A percentile compares a stretch with the other conserved stretches of the same genome.
Conservation (phyloP, 2,797 vertebrate species). For the Microchirus variegatus region DNA sequence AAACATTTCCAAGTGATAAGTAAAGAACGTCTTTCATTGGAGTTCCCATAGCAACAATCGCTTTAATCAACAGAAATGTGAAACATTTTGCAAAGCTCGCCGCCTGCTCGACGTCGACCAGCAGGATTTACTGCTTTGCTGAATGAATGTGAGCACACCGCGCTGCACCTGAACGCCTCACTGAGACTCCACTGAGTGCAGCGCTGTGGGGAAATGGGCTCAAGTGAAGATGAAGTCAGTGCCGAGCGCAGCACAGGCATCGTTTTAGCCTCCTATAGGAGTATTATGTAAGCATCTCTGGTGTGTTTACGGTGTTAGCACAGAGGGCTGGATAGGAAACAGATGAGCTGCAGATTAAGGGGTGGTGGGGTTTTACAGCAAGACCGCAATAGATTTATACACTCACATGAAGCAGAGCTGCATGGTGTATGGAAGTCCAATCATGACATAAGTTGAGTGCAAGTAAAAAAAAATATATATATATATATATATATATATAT, state of each 20-base stretch:
- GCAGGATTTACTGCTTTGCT: too few relatives aligned
- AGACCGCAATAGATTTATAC: not conserved
- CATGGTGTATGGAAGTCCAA: not conserved
- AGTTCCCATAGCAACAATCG: too few relatives aligned
- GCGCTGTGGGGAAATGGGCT: not conserved
- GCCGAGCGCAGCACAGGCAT: not conserved
- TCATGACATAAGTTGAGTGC: not conserved
- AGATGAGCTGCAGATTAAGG: slow-evolving; percentile 13
- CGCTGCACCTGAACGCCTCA: too few relatives aligned
- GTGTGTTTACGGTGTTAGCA: not conserved
- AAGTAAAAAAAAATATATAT: too few relatives aligned
- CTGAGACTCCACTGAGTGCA: too few relatives aligned
- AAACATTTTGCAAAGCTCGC: too few relatives aligned
- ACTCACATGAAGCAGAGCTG: slow-evolving; percentile 12
- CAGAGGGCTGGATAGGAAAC: slow-evolving; percentile 12
- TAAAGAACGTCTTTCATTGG: too few relatives aligned
- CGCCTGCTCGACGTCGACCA: too few relatives aligned
- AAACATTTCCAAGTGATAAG: too few relatives aligned
- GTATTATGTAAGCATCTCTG: not conserved
- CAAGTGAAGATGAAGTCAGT: not conserved
- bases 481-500: too few relatives aligned
- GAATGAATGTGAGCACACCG: too few relatives aligned
- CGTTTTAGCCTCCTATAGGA: not conserved
- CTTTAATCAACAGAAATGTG: too few relatives aligned
- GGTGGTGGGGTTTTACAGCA: not conserved